A percentile compares a stretch with the other conserved stretches of the same genome.
Conservation (phyloP, 2,797 vertebrate genomes). For the Lemur catta region DNA sequence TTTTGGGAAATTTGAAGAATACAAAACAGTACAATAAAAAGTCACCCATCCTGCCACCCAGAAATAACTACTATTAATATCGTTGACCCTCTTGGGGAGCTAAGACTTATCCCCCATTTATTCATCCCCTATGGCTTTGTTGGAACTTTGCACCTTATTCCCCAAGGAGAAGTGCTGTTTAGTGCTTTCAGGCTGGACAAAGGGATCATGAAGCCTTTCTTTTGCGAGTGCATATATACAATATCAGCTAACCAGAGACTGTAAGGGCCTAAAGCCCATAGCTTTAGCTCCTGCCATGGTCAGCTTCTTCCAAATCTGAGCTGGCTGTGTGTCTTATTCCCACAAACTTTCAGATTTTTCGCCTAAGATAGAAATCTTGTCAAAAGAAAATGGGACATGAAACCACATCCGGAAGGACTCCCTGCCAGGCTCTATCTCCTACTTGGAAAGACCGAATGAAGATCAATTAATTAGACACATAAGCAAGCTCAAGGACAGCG, state of each 20-base stretch:
- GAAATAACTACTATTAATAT: background rate
- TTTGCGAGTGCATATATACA: background rate
- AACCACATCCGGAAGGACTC: background rate
- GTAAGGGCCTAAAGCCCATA: background rate
- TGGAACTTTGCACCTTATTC: background rate
- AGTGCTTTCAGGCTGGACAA: background rate
- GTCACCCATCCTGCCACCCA: background rate
- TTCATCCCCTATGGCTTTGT: background rate
- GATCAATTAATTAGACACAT: background rate
- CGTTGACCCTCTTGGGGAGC: background rate
- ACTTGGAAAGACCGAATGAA: background rate
- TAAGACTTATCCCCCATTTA: background rate
- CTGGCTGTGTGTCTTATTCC: background rate
- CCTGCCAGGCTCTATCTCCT: background rate
- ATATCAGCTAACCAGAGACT: background rate
- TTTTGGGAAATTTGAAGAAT: background rate
- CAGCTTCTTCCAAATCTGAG: background rate
- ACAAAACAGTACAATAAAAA: background rate
- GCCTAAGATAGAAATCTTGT: background rate
- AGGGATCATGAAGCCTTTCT: background rate
- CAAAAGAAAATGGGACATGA: too few relatives aligned
- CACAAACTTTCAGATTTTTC: background rate
- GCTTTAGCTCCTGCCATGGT: background rate
- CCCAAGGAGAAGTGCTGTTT: background rate
- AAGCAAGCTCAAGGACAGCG: background rate